phyloP scores from a whole-genome alignment of 2,797 vertebrate genomes.

The Hydrolagus colliei region DNA sequence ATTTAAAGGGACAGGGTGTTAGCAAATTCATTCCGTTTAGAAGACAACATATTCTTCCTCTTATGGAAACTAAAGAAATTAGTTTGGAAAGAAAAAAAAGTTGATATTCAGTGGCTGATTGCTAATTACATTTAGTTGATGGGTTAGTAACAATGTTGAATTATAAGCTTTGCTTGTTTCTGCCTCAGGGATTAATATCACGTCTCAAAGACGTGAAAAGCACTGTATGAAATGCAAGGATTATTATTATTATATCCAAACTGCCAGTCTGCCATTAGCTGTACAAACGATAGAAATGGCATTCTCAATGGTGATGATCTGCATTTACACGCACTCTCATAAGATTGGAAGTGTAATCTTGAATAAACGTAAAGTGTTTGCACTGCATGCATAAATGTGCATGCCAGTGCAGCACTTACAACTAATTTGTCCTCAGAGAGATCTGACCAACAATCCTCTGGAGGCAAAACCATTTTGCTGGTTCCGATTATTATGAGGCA shows the following conservation, averaged over 20 bases:
- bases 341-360: not conserved
- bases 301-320: not conserved
- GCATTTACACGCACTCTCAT: conserved; percentile 12
- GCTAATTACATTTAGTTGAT: not conserved
- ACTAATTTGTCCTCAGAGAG: conserved; percentile 17
- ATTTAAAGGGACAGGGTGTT: not conserved
- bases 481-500: conserved; percentile 11
- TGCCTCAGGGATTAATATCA: not conserved
- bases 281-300: not conserved
- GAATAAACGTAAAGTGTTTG: conserved; percentile 2
- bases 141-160: not conserved
- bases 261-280: not conserved
- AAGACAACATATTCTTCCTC: not conserved
- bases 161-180: not conserved
- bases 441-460: conserved; percentile 6
- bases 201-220: no score
- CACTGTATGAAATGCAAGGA: no score
- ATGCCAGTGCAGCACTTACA: conserved; percentile 11
- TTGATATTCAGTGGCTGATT: not conserved
- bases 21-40: not conserved
- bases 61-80: not conserved
- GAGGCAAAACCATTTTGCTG: conserved; percentile 12
- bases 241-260: not conserved
- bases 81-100: not conserved
- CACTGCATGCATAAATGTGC: conserved; percentile 4